Conservation (phyloP, 2,888 invertebrate species). For the Nasonovia ribisnigri region DNA sequence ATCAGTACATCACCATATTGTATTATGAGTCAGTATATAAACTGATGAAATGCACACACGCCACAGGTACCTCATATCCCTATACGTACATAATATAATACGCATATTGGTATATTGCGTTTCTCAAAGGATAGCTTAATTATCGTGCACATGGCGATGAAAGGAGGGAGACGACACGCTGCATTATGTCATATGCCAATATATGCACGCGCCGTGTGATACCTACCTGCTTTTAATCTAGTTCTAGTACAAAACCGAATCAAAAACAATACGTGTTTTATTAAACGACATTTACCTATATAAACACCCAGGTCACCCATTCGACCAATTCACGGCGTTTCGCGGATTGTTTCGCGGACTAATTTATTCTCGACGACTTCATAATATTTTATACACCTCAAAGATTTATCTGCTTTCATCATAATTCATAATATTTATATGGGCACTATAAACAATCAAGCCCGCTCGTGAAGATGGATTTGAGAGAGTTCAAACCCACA, state of each 20-base stretch:
- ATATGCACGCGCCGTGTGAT: neutral
- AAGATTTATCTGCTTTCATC: neutral
- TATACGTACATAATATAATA: neutral
- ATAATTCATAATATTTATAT: neutral
- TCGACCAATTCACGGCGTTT: neutral
- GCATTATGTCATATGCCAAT: neutral
- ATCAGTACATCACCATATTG: neutral
- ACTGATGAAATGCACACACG: neutral
- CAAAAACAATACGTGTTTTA: neutral
- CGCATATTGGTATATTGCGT: neutral
- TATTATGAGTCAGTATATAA: neutral
- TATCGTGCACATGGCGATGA: neutral
- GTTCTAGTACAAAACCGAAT: too few species aligned
- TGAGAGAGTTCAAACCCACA: neutral
- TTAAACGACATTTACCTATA: neutral
- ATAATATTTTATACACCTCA: neutral
- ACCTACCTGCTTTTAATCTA: neutral
- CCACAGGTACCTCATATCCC: neutral
- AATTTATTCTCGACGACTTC: neutral
- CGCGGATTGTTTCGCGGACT: neutral
- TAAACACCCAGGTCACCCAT: neutral
- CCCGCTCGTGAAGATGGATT: neutral
- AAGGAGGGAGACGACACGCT: neutral
- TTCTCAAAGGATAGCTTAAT: neutral
- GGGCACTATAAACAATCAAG: neutral